These are phyloP conservation scores for Zoanthus solanderi DNA, from an alignment of 92 coral and sea anemone genomes.

Conservation along the genomic window DNA sequence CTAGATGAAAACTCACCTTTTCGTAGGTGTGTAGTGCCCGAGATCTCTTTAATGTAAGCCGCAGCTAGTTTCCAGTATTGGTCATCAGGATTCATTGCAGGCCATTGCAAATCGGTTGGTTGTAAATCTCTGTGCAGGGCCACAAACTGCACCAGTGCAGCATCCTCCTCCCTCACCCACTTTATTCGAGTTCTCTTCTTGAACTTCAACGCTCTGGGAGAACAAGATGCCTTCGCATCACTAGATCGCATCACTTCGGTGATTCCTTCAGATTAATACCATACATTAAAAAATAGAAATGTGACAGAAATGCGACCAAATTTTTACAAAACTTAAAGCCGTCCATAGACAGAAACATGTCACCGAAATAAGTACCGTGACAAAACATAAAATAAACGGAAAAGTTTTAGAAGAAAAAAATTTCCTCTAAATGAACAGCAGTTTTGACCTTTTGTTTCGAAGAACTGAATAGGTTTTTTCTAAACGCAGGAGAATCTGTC, in stretches of 20 bases:
- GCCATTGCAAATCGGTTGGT: conserved; percentile 45
- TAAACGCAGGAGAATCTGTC: not conserved
- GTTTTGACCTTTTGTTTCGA: not conserved
- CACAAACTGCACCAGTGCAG: conserved; percentile 48
- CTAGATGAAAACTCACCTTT: conserved; percentile 27
- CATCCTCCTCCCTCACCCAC: conserved; percentile 47
- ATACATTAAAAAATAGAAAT: conserved; percentile 3
- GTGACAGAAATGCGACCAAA: not conserved
- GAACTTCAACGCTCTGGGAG: conserved; percentile 2
- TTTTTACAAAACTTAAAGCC: not conserved
- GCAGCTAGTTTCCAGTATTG: conserved; percentile 47
- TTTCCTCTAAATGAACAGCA: not conserved
- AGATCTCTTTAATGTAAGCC: conserved; percentile 10
- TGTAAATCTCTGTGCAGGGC: conserved; percentile 54
- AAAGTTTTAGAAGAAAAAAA: not conserved
- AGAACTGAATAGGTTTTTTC: not conserved
- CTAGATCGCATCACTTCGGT: not conserved
- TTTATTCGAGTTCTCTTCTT: conserved; percentile 12
- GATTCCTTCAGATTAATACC: not conserved
- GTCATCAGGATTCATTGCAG: conserved; percentile 17
- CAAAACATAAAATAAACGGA: not conserved
- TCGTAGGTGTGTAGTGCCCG: conserved; percentile 31
- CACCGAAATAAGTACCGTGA: not conserved
- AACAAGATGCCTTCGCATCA: not conserved
- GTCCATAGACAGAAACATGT: not conserved